These are phyloP conservation scores for Drosophila elegans DNA, from an alignment of 1,140 invertebrate species.

Conservation along the genomic window DNA sequence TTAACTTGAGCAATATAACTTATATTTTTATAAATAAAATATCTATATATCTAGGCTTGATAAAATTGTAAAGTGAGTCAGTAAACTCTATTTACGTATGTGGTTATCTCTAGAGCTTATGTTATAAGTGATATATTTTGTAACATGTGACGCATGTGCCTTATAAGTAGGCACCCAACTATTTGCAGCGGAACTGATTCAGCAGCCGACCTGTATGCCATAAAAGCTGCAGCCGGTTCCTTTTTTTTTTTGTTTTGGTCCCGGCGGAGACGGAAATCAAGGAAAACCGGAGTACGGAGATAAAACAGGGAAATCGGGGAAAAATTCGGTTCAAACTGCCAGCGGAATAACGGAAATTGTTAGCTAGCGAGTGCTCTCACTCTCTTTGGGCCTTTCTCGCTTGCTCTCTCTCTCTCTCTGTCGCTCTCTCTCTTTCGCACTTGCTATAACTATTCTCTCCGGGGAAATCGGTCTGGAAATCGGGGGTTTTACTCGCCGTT, in stretches of 20 bases:
- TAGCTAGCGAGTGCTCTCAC: slow-evolving; percentile 1
- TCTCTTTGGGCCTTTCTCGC: slow-evolving; percentile 14
- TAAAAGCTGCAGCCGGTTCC: slow-evolving; percentile 38
- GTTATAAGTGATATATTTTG: neutral
- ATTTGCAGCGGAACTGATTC: slow-evolving; percentile 20
- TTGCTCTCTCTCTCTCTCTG: slow-evolving; percentile 11
- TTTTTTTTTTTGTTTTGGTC: slow-evolving; percentile 32
- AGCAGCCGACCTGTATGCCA: slow-evolving; percentile 12
- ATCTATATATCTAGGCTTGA: no score
- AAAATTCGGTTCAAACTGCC: slow-evolving; percentile 7
- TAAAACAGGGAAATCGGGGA: neutral
- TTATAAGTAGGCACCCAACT: slow-evolving; percentile 2
- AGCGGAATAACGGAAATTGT: slow-evolving; percentile 34
- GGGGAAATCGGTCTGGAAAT: slow-evolving; percentile 31
- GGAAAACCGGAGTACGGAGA: neutral
- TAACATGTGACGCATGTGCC: slow-evolving; percentile 24
- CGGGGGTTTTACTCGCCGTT: slow-evolving; percentile 69
- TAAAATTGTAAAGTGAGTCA: neutral
- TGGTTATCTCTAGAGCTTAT: neutral
- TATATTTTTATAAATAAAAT: no score
- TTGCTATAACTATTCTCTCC: slow-evolving; percentile 9
- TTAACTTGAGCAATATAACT: no score
- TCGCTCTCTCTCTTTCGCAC: slow-evolving; percentile 13
- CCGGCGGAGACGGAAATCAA: neutral
- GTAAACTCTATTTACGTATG: neutral